Evolutionary conservation across 2,888 invertebrate genomes (phyloP).

Genomic region (Cheilosia impressa): DNA sequence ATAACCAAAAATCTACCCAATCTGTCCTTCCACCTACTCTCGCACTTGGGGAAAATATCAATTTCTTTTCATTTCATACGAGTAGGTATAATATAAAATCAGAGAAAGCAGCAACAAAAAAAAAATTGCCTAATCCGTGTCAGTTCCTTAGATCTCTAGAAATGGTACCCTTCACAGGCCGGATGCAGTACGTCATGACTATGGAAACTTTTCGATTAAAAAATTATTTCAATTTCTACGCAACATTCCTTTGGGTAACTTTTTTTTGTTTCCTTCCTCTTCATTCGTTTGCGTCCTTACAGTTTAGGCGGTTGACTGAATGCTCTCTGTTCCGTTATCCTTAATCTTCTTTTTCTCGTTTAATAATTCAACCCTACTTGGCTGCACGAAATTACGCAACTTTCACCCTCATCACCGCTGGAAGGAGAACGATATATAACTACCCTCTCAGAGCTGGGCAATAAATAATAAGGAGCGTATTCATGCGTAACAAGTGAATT

Average conservation of each 20-base stretch:
- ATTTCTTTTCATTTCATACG: conserved; percentile 4
- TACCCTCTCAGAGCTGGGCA: conserved; percentile 47
- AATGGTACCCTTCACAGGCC: conserved; percentile 13
- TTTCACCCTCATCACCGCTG: conserved; percentile 60
- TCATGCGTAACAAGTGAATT: conserved; percentile 75
- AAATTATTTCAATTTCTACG: conserved; percentile 73
- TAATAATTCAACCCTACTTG: conserved; percentile 73
- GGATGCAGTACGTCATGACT: conserved; percentile 40
- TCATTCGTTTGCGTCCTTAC: conserved; percentile 32
- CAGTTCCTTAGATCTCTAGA: conserved; percentile 53
- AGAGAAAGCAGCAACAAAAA: not conserved
- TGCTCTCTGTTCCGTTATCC: conserved; percentile 35
- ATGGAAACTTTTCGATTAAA: conserved; percentile 72
- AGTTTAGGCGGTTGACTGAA: conserved; percentile 57
- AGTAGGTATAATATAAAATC: conserved; percentile 8
- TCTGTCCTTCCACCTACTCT: conserved; percentile 14
- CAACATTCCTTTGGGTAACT: conserved; percentile 65
- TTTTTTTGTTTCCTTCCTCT: conserved; percentile 10
- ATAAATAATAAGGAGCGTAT: conserved; percentile 72
- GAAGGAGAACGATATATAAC: not conserved
- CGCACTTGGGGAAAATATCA: not conserved
- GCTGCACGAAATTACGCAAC: conserved; percentile 65
- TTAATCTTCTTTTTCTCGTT: conserved; percentile 54
- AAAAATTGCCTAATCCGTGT: conserved; percentile 34
- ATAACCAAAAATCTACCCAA: conserved; percentile 14